Conservation (phyloP, 2,113 vertebrate species). For the Atlantisia rogersi region DNA sequence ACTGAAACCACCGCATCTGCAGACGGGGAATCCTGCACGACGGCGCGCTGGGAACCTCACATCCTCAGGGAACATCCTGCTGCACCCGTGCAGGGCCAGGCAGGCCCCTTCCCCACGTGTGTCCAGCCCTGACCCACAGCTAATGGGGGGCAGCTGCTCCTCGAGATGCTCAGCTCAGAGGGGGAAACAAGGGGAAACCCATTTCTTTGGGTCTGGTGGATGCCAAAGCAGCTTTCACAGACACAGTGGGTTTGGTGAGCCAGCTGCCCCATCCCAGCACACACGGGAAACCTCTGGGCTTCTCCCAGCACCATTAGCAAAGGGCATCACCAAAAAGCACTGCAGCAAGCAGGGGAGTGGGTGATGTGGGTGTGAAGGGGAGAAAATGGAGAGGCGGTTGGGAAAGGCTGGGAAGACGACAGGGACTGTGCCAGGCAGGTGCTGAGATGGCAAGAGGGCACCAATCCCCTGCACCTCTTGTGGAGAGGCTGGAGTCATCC, state of each 20-base stretch:
- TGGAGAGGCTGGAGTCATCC: accelerated
- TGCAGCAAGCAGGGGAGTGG: accelerated
- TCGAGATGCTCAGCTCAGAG: neutral
- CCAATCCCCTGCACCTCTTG: neutral
- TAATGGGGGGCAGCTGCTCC: neutral
- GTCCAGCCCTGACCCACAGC: neutral
- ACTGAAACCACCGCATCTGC: neutral
- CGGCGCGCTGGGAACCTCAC: neutral
- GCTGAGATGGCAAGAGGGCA: neutral
- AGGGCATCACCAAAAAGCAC: accelerated
- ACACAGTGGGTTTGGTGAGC: accelerated
- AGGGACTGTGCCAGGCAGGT: neutral
- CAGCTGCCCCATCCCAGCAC: neutral
- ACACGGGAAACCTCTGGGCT: accelerated
- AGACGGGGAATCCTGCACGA: neutral
- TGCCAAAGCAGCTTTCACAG: neutral
- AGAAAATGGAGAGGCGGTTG: neutral
- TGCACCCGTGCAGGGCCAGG: accelerated
- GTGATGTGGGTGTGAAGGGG: accelerated
- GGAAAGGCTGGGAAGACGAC: neutral
- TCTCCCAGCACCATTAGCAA: accelerated
- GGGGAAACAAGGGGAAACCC: too few relatives aligned
- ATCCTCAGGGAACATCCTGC: neutral
- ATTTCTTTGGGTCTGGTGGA: neutral
- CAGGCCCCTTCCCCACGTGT: accelerated